Base-by-base conservation (phyloP, 2,797 vertebrate genomes). In the Macrochelys suwanniensis region DNA sequence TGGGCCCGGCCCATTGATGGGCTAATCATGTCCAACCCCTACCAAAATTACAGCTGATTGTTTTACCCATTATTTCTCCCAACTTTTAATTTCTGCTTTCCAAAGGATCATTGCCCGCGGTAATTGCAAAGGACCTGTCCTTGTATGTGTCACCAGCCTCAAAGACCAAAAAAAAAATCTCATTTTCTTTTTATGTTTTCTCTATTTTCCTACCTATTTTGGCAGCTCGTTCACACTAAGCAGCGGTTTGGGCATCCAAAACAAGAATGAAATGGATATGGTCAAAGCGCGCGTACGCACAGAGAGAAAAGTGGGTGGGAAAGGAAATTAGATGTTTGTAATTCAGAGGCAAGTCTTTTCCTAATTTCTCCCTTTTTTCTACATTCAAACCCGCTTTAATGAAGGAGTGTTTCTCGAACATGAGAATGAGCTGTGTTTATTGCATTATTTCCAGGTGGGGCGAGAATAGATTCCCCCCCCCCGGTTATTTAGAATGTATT, bases 41-140 rank as follows among this genome's bases (percentile, higher is more conserved):
- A 96, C 97, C 98, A 98, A 98, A 98, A 98, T 98, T 98, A 98
- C 98, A 98, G 97, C 98, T 98, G 98, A 99, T 99, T 99, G 98
- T 99, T 99, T 99, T 98, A 98, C 98, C 98, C 98, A 99, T 99
- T 99, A 99, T 99, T 99, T 98, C 98, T 98, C 97, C 97, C 98
- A 99, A 99, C 99, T 99, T 99, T 99, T 99, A 99, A 99, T 99
- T 99, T 99, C 98, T 99, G 98, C 98, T 98, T 98, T 99, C 98
- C 96, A 98, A 99, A 99, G 99, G 99, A 99, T 99, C 99, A 99
- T 99, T 99, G 99, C 99, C 98, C 98, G 98, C 98, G 97, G 98
- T 99, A 99, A 99, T 99, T 99, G 99, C 99, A 98, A 98, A 98
- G 98, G 98, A 99, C 98, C 98, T 98, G 99, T 99, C 99, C 98